Evolutionary conservation across 2,113 vertebrate species (phyloP).

Genomic region (Grus americana): DNA sequence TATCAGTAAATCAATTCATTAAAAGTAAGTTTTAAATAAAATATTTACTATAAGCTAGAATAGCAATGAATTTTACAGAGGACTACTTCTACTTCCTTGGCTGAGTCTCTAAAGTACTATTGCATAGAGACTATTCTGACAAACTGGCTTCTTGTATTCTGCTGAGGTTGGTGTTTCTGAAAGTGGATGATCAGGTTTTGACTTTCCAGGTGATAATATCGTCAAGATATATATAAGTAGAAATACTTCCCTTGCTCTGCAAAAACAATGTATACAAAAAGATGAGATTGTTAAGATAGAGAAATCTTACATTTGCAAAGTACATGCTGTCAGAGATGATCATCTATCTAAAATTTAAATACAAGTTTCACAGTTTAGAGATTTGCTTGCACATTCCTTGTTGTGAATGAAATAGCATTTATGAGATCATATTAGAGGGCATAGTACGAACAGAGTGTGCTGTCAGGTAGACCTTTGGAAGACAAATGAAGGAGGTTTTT

Average conservation of each 20-base stretch:
- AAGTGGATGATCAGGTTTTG: neutral
- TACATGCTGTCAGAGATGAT: neutral
- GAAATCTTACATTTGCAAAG: neutral
- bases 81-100: neutral
- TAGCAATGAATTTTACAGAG: neutral
- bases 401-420: neutral
- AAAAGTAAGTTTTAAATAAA: neutral
- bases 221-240: neutral
- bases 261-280: neutral
- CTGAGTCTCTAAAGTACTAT: neutral
- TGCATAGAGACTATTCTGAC: neutral
- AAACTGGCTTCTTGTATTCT: neutral
- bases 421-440: neutral
- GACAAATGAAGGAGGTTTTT: accelerated
- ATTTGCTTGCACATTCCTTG: neutral
- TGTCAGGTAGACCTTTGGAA: neutral
- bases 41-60: neutral
- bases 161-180: neutral
- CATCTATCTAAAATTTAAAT: neutral
- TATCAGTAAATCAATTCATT: neutral
- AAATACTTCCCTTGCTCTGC: neutral
- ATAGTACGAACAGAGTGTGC: accelerated
- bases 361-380: neutral
- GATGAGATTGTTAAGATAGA: neutral
- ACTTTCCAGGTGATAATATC: neutral